Base-by-base conservation (phyloP, 2,888 invertebrate genomes). In the Parnassius orleans region DNA sequence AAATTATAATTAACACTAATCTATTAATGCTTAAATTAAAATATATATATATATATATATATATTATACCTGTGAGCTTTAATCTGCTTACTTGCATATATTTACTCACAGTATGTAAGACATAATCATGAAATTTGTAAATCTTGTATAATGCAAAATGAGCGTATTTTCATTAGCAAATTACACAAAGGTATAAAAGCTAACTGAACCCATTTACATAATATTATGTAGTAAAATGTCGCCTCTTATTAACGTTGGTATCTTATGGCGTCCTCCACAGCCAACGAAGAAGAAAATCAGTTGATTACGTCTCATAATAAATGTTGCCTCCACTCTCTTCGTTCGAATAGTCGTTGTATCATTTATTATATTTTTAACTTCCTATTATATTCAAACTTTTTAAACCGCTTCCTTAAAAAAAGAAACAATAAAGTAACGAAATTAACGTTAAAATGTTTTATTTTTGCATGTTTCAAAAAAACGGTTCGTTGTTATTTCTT, bases 311-410 rank as follows among this genome's bases (percentile, higher is more conserved):
- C 71, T 78, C 80, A 72, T 79, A 76, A 77, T 78, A 69, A 70
- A 80, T 82, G 71, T 75, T 70, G 81, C 81, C 80, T 81, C 78
- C 77, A 75, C 73, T 75, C 72, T 77, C 72, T 77, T 78, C 74
- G 72, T 71, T 74, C 75, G 73, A 76, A 71, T 66, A 65, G 63
- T 68, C 67, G 68, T 68, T 71, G 44, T 79, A 75, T 75, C 70
- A 78, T 76, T 80, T 72, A 3, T 75, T 78, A 74, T 75, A 75
- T 78, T 79, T 81, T 74, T 71, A 74, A 66, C 54, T 75, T 78
- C 74, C 70, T 74, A 68, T 69, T 72, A 68, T 65, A 67, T 65
- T 64, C 64, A 46, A 14, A 33, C 33, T 7, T 33, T 24, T 33
- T 33, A 33, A 33, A 33, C 33, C 5, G 33, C 33, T 33, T 33